Evolutionary conservation across 2,797 vertebrate genomes (phyloP).

Genomic region (Mionectes olivaceus): DNA sequence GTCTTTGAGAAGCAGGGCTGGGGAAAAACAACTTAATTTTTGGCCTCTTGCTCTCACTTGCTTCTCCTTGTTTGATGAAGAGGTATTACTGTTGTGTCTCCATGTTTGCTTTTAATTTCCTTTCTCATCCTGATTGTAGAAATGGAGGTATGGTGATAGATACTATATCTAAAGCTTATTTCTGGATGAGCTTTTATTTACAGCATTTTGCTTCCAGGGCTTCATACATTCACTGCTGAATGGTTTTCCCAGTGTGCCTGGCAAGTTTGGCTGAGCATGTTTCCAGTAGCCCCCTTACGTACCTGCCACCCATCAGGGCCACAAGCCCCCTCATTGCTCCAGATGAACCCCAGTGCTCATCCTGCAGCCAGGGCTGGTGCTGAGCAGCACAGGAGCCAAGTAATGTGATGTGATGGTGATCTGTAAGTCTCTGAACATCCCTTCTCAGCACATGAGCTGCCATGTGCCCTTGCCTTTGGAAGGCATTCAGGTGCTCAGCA

Average conservation of each 20-base stretch:
- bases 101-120: slow-evolving; percentile 42
- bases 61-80: slow-evolving; percentile 4
- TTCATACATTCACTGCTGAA: not conserved
- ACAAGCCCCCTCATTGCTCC: rapidly evolving
- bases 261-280: rapidly evolving
- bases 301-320: not conserved
- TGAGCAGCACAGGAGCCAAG: rapidly evolving
- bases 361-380: not conserved
- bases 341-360: not conserved
- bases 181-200: not conserved
- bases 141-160: not conserved
- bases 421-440: not conserved
- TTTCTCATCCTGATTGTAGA: not conserved
- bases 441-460: not conserved
- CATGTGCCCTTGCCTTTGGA: not conserved
- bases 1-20: not conserved
- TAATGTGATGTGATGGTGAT: not conserved
- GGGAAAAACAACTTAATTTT: not conserved
- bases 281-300: not conserved
- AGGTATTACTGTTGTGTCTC: not conserved
- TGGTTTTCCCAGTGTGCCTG: not conserved
- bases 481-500: not conserved
- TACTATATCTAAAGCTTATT: not conserved
- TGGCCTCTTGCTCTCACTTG: not conserved
- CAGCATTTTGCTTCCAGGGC: not conserved